These are phyloP conservation scores for Pterostichus madidus DNA, from an alignment of 2,888 invertebrate genomes.

Conservation along the genomic window DNA sequence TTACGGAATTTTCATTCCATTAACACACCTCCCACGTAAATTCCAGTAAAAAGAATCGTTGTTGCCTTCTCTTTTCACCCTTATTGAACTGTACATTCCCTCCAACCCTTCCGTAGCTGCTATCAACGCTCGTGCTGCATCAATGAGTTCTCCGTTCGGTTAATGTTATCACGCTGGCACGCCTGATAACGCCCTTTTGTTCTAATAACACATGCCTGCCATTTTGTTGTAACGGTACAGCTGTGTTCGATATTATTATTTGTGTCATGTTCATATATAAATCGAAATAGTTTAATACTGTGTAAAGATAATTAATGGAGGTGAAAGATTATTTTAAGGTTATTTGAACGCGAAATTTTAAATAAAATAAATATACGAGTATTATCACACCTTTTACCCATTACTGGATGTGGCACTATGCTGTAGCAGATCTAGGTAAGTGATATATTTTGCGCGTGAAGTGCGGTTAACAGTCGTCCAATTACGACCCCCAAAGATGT, in stretches of 20 bases:
- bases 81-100: not conserved
- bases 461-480: no score
- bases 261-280: not conserved
- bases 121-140: constrained; percentile 30
- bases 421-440: no score
- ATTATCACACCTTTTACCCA: no score
- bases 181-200: constrained; percentile 44
- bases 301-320: constrained; percentile 1
- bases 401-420: no score
- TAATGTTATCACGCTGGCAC: constrained; percentile 40
- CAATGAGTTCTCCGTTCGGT: constrained; percentile 25
- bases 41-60: not conserved
- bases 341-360: not conserved
- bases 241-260: constrained; percentile 26
- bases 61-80: not conserved
- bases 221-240: constrained; percentile 9
- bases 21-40: constrained; percentile 7
- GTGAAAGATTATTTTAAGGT: not conserved
- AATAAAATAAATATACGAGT: no score
- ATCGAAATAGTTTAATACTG: constrained; percentile 2
- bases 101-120: constrained; percentile 21
- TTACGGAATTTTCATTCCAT: not conserved
- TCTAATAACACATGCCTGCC: constrained; percentile 24
- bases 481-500: no score
- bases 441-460: no score